Conservation (phyloP, 2,888 invertebrate species). For the Thera britannica region DNA sequence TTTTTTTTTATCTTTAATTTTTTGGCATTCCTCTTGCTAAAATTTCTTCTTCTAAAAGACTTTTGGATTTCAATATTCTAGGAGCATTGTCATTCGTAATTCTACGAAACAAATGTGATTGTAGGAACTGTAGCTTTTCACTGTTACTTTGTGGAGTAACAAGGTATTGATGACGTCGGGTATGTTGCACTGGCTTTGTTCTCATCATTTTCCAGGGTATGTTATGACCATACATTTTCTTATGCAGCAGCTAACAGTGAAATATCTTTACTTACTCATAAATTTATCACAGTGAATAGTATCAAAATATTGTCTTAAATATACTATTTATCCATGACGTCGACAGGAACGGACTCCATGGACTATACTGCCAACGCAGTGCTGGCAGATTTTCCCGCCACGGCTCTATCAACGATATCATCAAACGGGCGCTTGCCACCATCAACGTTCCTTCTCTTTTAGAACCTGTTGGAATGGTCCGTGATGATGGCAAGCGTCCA, state of each 20-base stretch:
- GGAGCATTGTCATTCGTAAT: conserved; percentile 43
- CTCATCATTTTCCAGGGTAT: conserved; percentile 64
- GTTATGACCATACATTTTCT: conserved; percentile 57
- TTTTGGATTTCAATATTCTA: conserved; percentile 47
- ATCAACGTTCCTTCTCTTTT: too few species aligned
- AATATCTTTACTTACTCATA: conserved; percentile 4
- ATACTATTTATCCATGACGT: neutral
- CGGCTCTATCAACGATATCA: too few species aligned
- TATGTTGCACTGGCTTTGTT: conserved; percentile 42
- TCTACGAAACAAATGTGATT: conserved; percentile 61
- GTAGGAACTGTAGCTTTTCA: conserved; percentile 51
- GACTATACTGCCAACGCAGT: too few species aligned
- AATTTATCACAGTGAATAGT: neutral
- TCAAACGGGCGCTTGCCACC: too few species aligned
- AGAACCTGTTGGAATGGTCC: too few species aligned
- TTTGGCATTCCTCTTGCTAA: neutral
- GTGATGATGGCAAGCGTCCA: too few species aligned
- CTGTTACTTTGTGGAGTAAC: conserved; percentile 45
- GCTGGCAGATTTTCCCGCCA: too few species aligned
- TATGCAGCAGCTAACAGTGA: conserved; percentile 15
- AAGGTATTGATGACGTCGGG: conserved; percentile 36
- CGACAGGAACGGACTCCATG: too few species aligned
- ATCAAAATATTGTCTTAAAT: neutral
- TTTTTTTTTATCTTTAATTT: neutral
- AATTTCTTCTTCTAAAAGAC: conserved; percentile 14